Percentiles rank a stretch among this genome's conserved stretches.
Evolutionary conservation across 2,888 invertebrate species (phyloP).

Genomic region (Agrotis ipsilon): DNA sequence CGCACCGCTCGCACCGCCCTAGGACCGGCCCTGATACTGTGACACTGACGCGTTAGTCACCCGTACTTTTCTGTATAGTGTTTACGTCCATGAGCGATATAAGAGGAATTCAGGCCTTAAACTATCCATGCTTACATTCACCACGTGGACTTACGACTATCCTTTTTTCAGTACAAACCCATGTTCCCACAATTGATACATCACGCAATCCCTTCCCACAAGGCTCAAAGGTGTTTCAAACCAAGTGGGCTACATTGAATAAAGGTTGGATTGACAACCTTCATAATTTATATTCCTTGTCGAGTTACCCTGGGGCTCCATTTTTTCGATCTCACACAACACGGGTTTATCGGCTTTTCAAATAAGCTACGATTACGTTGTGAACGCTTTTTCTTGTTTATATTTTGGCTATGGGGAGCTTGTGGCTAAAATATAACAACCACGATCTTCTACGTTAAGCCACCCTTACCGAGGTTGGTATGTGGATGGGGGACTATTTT

Average conservation of each 20-base stretch:
- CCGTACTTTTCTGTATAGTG: too few relatives aligned
- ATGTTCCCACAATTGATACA: slow-evolving; percentile 39
- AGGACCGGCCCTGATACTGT: too few relatives aligned
- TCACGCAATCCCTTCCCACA: background rate
- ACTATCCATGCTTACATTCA: too few relatives aligned
- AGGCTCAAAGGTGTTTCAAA: slow-evolving; percentile 18
- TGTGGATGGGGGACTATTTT: background rate
- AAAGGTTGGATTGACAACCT: slow-evolving; percentile 51
- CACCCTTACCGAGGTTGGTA: background rate
- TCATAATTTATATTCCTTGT: slow-evolving; percentile 60
- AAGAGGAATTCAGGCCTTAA: background rate
- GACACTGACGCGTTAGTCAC: too few relatives aligned
- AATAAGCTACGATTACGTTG: slow-evolving; percentile 42
- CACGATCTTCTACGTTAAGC: background rate
- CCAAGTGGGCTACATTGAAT: slow-evolving; percentile 41
- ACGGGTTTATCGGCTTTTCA: slow-evolving; percentile 35
- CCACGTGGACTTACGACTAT: background rate
- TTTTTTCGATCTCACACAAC: slow-evolving; percentile 43
- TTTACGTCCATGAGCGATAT: too few relatives aligned
- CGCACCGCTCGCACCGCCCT: too few relatives aligned
- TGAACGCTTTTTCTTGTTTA: slow-evolving; percentile 36
- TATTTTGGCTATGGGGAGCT: slow-evolving; percentile 12
- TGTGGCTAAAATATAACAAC: background rate
- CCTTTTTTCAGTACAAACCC: background rate
- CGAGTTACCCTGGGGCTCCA: slow-evolving; percentile 42